Base-by-base conservation (phyloP, 1,140 invertebrate genomes). In the Aphelinus atriplicis region DNA sequence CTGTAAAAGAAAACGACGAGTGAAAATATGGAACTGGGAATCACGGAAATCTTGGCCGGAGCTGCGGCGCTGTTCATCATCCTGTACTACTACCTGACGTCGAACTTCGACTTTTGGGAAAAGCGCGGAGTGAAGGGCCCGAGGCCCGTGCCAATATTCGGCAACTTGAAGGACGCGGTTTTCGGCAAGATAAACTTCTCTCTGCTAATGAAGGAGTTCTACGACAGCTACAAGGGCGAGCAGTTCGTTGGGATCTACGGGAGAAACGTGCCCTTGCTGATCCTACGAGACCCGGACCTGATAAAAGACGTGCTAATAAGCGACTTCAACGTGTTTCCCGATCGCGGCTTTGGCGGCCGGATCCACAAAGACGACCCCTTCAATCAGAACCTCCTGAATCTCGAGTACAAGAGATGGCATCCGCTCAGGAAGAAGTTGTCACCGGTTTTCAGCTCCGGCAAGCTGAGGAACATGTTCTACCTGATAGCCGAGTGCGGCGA, bases 391-490 rank as follows among this genome's bases (percentile, higher is more conserved):
- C 67, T 89, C 0, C 83, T 89, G 42, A 61, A 73, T 7, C 67
- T 89, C 5, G 82, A 83, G 56, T 79, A 82, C 0, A 70, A 82
- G 46, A 79, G 80, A 72, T 92, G 91, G 90, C 86, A 88, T 63
- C 84, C 87, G 4, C 81, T 91, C 4, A 81, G 91, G 56, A 77
- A 79, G 0, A 89, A 87, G 42, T 77, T 91, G 2, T 85, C 87
- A 1, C 88, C 89, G 1, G 83, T 78, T 26, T 90, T 90, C 66
- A 89, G 88, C 0, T 86, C 87, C 0, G 86, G 87, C 6, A 90
- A 90, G 78, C 73, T 91, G 7, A 89, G 87, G 65, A 79, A 82
- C n/a, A 89, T 90, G 87, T 89, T 89, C 77, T 82, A 84, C 71
- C 78, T 88, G 3, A 78, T 89, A n/a, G 66, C 79, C 43, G 81